Evolutionary conservation across 2,797 vertebrate genomes (phyloP).

Genomic region (Natrix natrix): DNA sequence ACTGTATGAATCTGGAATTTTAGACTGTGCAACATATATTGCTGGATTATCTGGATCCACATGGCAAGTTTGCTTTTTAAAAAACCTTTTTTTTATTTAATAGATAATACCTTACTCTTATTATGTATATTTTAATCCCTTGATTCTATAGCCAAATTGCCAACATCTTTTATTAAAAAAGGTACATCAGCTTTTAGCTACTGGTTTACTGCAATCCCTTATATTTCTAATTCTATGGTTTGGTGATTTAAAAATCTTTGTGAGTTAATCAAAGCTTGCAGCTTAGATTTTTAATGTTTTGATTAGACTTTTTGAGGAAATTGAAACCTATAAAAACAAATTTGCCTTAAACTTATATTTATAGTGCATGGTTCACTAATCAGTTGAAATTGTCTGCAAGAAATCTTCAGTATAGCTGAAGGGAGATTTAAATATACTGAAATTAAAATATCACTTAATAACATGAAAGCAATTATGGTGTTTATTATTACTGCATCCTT

Average conservation of each 20-base stretch:
- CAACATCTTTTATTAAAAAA: neutral
- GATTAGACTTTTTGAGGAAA: neutral
- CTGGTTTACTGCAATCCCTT: neutral
- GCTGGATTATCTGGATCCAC: conserved; percentile 97
- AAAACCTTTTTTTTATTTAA: neutral
- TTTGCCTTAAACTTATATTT: neutral
- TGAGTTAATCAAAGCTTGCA: neutral
- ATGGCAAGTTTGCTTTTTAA: conserved; percentile 74
- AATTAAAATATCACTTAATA: neutral
- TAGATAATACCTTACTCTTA: neutral
- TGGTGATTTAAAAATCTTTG: neutral
- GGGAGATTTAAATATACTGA: neutral
- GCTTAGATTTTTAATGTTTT: neutral
- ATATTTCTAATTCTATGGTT: neutral
- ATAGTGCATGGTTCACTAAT: neutral
- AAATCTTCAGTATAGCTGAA: neutral
- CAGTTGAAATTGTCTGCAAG: neutral
- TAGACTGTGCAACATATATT: conserved; percentile 91
- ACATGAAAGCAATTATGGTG: neutral
- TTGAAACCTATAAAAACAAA: neutral
- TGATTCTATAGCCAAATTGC: neutral
- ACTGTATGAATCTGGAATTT: conserved; percentile 88
- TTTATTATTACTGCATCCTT: neutral
- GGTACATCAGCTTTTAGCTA: neutral
- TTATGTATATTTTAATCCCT: neutral